phyloP scores from a whole-genome alignment of 2,888 invertebrate species.

The Philaethria dido region DNA sequence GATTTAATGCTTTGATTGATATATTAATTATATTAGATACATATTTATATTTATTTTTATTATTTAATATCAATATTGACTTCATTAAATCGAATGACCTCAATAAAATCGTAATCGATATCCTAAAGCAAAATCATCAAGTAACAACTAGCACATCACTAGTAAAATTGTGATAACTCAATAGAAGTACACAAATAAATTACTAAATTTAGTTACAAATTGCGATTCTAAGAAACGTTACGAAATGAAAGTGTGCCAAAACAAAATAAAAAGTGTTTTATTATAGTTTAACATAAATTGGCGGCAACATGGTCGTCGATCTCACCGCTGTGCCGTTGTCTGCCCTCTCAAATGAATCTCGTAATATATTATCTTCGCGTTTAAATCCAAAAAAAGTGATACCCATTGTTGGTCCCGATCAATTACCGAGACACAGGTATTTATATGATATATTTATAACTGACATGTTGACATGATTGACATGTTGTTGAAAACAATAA shows the following conservation, averaged over 20 bases:
- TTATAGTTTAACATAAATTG: constrained; percentile 13
- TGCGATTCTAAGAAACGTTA: constrained; percentile 24
- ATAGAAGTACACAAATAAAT: constrained; percentile 21
- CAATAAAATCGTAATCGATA: not conserved
- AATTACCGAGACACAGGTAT: constrained; percentile 78
- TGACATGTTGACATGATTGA: not conserved
- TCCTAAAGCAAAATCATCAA: constrained; percentile 4
- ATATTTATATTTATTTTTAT: not conserved
- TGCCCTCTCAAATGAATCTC: constrained; percentile 72
- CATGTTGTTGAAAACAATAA: constrained; percentile 6
- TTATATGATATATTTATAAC: constrained; percentile 11
- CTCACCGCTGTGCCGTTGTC: constrained; percentile 67
- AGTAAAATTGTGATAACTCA: constrained; percentile 22
- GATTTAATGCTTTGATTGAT: too few relatives aligned
- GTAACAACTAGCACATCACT: constrained; percentile 8
- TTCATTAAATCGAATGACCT: not conserved
- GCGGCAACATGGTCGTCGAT: constrained; percentile 48
- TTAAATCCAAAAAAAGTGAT: constrained; percentile 87
- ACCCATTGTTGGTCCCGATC: constrained; percentile 79
- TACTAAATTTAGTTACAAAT: constrained; percentile 21
- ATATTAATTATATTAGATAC: too few relatives aligned
- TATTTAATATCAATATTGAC: not conserved
- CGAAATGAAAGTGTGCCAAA: constrained; percentile 38
- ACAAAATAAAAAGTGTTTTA: constrained; percentile 21
- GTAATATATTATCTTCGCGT: constrained; percentile 81